Base-by-base conservation (phyloP, 2,888 invertebrate species). In the Marronus borbonicus region DNA sequence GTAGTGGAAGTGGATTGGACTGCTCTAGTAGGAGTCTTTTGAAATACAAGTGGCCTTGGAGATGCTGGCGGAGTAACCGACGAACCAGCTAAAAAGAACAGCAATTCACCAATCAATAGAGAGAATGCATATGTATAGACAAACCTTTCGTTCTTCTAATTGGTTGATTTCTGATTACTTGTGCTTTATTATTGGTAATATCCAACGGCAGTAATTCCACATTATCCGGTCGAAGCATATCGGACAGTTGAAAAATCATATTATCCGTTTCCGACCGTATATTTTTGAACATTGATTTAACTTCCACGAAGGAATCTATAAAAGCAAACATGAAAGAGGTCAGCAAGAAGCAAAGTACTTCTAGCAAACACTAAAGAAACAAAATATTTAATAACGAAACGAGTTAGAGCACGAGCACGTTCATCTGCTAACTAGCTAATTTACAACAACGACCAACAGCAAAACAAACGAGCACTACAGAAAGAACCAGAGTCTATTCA, bases 211-310 rank as follows among this genome's bases (percentile, higher is more conserved):
- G 76, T n/a, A 80, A 24, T 17, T 64, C 72, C 2, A 69, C 72
- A 60, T 80, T 79, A 28, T 78, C 75, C 1, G 78, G 78, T 20
- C 81, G 75, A 64, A 80, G 55, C 10, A 75, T 80, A 44, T 80
- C 79, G 60, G 78, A 81, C 65, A 80, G 55, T 12, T 79, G 80
- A 49, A 81, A 76, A 14, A 81, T 78, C 81, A 81, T 81, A 14
- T 65, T 28, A 55, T 81, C 81, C 0, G 80, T 77, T 17, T 81
- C 81, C 24, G 79, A 76, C 12, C 81, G 72, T 36, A 82, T 80
- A 58, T 72, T 79, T 12, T 78, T 76, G 31, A 80, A 76, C 81
- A 81, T 81, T 2, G 78, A 76, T 70, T 78, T 79, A 12, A 81
- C 79, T 12, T 82, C 80, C 24, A 39, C 24, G 49, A 76, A 79